Percentiles rank a stretch among this genome's conserved stretches.
Evolutionary conservation across 2,113 vertebrate species (phyloP).

Genomic region (Butorides virescens): DNA sequence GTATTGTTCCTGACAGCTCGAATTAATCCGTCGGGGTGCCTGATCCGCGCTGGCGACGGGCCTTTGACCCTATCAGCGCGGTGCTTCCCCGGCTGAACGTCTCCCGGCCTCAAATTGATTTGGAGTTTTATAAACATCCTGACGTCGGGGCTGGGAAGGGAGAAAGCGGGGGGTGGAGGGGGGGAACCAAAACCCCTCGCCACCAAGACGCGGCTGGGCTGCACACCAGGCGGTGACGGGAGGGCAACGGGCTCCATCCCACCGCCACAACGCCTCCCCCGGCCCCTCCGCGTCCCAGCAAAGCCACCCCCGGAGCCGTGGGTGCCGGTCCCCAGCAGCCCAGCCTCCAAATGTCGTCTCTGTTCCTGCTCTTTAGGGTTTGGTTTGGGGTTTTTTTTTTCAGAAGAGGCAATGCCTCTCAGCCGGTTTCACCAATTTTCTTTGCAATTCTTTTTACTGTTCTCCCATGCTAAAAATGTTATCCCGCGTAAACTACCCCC

Average conservation of each 20-base stretch:
- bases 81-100: conserved; percentile 64
- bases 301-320: neutral
- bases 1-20: conserved; percentile 76
- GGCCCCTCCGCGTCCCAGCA: accelerated
- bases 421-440: neutral
- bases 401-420: neutral
- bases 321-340: neutral
- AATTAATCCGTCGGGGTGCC: conserved; percentile 73
- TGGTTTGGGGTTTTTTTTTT: neutral
- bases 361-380: neutral
- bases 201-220: neutral
- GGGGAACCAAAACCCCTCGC: too few species aligned
- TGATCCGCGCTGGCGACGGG: conserved; percentile 70
- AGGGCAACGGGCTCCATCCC: neutral
- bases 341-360: accelerated
- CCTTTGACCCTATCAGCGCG: conserved; percentile 74
- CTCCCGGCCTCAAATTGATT: conserved; percentile 64
- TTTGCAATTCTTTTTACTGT: neutral
- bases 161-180: too few species aligned
- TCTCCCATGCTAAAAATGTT: too few species aligned
- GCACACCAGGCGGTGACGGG: neutral
- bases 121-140: too few species aligned
- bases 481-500: too few species aligned
- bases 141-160: too few species aligned
- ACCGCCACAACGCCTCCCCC: accelerated